Base-by-base conservation (phyloP, 2,888 invertebrate genomes). In the Plagodis pulveraria region DNA sequence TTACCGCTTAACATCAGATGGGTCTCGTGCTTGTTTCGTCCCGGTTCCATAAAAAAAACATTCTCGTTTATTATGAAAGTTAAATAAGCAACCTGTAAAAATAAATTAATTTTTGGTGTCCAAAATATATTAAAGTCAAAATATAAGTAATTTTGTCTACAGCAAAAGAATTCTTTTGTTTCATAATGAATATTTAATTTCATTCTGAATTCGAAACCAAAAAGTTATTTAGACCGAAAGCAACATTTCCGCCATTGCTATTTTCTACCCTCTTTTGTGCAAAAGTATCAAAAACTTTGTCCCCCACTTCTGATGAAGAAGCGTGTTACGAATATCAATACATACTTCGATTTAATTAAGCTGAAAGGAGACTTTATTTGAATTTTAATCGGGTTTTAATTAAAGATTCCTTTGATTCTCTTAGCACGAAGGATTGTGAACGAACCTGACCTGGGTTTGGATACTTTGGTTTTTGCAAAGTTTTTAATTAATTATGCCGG, bases 241-340 rank as follows among this genome's bases (percentile, higher is more conserved):
- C 22, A 22, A 22, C 22, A 22, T 22, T 22, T 22, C 22, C 22
- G 22, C 22, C 36, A 36, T 10, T 45, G 11, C 50, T 50, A 36
- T 58, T 52, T 46, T 12, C 38, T 2, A n/a, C 22, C 34, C 11
- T 41, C 6, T 11, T 49, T 47, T 43, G 42, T 52, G 35, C n/a
- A 35, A 32, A 50, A 54, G 54, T 51, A 60, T 60, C 45, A 36
- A 7, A 52, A 44, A 47, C 12, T 55, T 40, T 10, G 40, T 32
- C 6, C 34, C 40, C 42, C 55, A 33, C 53, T 54, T 45, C 47
- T 34, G 49, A 50, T 50, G 54, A 56, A 46, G 35, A 38, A 47
- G 38, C 66, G 63, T 53, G 63, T 52, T 53, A 56, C 40, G 68
- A 65, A 69, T 69, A 69, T 63, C 66, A 69, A 69, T 65, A 58